Base-by-base conservation (phyloP, 2,113 vertebrate genomes). In the Rhea americana region DNA sequence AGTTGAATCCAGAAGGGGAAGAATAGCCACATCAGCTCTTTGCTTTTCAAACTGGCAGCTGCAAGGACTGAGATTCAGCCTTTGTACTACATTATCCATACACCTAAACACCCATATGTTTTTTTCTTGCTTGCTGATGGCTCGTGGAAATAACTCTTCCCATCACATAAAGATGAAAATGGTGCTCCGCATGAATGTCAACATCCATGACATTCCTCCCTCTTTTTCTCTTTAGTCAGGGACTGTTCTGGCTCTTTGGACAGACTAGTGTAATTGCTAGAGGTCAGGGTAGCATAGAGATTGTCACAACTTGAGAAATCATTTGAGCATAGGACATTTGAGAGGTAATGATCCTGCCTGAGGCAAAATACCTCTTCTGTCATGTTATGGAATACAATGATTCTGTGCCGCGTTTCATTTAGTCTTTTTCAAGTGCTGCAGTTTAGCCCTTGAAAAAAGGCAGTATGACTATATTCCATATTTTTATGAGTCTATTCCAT, bases 251-350 rank as follows among this genome's bases (percentile, higher is more conserved):
- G 86, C 90, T 95, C 84, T 51, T 74, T 89, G 95, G 84, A 13
- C 82, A 73, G 82, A 50, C 72, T 89, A 88, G 81, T 93, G 75
- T 87, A 93, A 91, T 90, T 77, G 91, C 86, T 86, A 76, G 59
- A 81, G 86, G 92, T 89, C 68, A 32, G 41, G 83, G 92, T 5
- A 53, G 85, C 92, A 79, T 87, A 63, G 91, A 94, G 85, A 89
- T 79, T 94, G 88, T 84, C 89, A 66, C 86, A 90, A 90, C 74
- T 84, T 95, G 94, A 94, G 58, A 84, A 82, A 79, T 91, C 87
- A 86, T 84, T 28, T 47, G 77, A 91, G 71, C 88, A 70, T 90
- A 26, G 50, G 70, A 35, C 32, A 51, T 35, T 39, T 50, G 45
- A 81, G 85, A 90, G 85, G 90, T 88, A 89, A 93, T 94, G 93